Evolutionary conservation across 2,797 vertebrate genomes (phyloP).

Genomic region (Miichthys miiuy): DNA sequence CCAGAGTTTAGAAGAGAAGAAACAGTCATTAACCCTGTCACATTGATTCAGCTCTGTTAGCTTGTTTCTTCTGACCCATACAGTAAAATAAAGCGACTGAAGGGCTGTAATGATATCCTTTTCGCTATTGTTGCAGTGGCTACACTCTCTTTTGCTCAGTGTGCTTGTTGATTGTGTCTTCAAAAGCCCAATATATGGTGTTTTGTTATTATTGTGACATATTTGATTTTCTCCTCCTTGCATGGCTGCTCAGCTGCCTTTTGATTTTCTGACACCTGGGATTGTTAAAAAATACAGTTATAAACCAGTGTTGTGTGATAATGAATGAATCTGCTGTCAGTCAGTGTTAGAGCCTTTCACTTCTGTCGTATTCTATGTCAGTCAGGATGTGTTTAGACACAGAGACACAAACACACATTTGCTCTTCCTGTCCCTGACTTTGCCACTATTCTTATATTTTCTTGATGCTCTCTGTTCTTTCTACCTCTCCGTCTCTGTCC

Average conservation of each 20-base stretch:
- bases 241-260: constrained; percentile 68
- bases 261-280: constrained; percentile 76
- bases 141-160: constrained; percentile 41
- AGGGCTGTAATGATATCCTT: constrained; percentile 63
- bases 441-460: constrained; percentile 40
- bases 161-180: constrained; percentile 67
- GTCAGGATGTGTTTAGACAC: constrained; percentile 35
- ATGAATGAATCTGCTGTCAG: constrained; percentile 75
- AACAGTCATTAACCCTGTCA: constrained; percentile 84
- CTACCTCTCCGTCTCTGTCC: constrained; percentile 55
- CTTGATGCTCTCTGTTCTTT: constrained; percentile 44
- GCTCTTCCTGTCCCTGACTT: constrained; percentile 29
- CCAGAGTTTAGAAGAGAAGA: constrained; percentile 74
- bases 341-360: constrained; percentile 70
- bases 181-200: constrained; percentile 66
- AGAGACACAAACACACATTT: constrained; percentile 30
- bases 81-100: constrained; percentile 65
- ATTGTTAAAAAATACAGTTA: constrained; percentile 70
- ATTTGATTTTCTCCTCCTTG: constrained; percentile 70
- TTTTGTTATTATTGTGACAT: constrained; percentile 77
- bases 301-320: constrained; percentile 76
- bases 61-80: constrained; percentile 71
- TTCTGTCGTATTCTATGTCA: constrained; percentile 62
- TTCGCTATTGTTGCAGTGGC: constrained; percentile 48
- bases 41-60: constrained; percentile 73